These are phyloP conservation scores for Hemiprocne comata DNA, from an alignment of 2,113 vertebrate species.

Conservation along the genomic window DNA sequence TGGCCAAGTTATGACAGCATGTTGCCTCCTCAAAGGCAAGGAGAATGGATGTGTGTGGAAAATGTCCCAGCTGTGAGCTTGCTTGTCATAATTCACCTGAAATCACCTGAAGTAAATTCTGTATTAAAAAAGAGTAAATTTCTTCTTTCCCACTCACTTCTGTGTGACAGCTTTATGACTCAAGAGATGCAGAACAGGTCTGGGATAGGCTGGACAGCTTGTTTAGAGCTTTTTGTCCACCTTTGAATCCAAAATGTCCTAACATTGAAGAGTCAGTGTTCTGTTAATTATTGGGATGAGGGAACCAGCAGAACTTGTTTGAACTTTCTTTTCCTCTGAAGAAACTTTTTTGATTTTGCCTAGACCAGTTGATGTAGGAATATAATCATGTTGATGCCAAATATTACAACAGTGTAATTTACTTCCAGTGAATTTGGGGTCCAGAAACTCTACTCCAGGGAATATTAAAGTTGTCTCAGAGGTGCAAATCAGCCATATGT, in stretches of 20 bases:
- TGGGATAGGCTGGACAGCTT: neutral
- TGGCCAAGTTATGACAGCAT: neutral
- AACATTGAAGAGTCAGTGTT: neutral
- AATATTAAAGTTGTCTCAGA: neutral
- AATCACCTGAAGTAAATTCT: neutral
- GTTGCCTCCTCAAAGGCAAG: neutral
- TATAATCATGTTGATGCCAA: neutral
- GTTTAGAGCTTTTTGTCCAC: neutral
- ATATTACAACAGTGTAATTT: neutral
- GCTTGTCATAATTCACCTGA: neutral
- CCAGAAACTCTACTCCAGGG: neutral
- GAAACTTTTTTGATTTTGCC: neutral
- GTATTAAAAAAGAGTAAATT: neutral
- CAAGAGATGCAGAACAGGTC: neutral
- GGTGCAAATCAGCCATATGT: accelerated
- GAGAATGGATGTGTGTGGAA: neutral
- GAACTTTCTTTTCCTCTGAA: neutral
- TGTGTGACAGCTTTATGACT: neutral
- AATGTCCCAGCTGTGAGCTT: neutral
- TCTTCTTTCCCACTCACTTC: neutral
- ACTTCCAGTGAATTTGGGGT: neutral
- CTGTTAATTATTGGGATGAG: neutral
- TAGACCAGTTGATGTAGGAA: neutral
- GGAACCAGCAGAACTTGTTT: neutral
- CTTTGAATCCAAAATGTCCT: neutral